phyloP scores from a whole-genome alignment of 1,140 invertebrate species.

The Euura saliciscinereae region DNA sequence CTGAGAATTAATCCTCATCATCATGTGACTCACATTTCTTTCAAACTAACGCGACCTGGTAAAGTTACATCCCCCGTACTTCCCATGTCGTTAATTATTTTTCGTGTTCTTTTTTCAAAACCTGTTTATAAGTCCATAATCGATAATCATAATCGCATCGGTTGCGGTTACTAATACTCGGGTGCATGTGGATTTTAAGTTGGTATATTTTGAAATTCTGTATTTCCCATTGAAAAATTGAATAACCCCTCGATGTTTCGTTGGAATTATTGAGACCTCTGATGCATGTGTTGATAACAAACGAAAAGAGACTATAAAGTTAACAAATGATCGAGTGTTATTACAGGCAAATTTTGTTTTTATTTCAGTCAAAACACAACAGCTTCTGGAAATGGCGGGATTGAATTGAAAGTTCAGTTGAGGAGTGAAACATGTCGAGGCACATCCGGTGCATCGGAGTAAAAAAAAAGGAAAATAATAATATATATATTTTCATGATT shows the following conservation, averaged over 20 bases:
- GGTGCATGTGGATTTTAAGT: background rate
- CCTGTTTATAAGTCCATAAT: background rate
- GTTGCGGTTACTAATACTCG: background rate
- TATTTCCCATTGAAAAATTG: too few relatives aligned
- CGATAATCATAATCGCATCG: background rate
- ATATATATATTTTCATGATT: too few relatives aligned
- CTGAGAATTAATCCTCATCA: slow-evolving; percentile 54
- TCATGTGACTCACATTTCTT: slow-evolving; percentile 41
- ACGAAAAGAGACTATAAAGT: too few relatives aligned
- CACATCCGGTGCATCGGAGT: background rate
- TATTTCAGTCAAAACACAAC: slow-evolving; percentile 50
- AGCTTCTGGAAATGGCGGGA: slow-evolving; percentile 52
- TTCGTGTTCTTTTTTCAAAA: background rate
- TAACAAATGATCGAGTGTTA: too few relatives aligned
- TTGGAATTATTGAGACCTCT: too few relatives aligned
- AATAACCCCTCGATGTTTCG: too few relatives aligned
- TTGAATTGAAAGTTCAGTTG: slow-evolving; percentile 30
- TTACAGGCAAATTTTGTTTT: slow-evolving; percentile 10
- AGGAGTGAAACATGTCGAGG: too few relatives aligned
- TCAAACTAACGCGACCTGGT: slow-evolving; percentile 38
- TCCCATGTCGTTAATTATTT: background rate
- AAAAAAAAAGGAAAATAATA: slow-evolving; percentile 4
- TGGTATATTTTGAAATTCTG: too few relatives aligned
- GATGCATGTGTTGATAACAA: too few relatives aligned
- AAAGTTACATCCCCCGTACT: slow-evolving; percentile 12